Evolutionary conservation across 2,797 vertebrate genomes (phyloP).

Genomic region (Liparis tanakae): DNA sequence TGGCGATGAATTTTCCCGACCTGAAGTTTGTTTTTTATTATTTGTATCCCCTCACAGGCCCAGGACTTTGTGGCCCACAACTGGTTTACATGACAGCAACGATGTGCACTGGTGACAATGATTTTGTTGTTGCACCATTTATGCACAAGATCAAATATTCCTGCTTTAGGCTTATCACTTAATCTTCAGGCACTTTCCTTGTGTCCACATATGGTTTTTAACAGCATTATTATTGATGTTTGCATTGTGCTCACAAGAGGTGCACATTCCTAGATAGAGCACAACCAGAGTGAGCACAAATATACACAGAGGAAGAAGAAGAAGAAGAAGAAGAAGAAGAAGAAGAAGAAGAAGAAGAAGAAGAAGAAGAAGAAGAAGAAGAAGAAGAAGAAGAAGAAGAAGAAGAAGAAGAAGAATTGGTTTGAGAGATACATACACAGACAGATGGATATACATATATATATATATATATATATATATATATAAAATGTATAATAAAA

Average conservation of each 20-base stretch:
- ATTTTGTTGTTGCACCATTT: too few species aligned
- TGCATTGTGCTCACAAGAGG: neutral
- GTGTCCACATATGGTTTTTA: neutral
- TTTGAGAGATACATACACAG: too few species aligned
- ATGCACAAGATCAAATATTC: neutral
- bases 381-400: neutral
- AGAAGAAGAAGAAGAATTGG: too few species aligned
- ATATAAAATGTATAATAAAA: too few species aligned
- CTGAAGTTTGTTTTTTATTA: neutral
- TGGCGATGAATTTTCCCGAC: neutral
- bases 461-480: too few species aligned
- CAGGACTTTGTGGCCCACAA: too few species aligned
- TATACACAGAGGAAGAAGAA: neutral
- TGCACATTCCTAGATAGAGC: neutral
- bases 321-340: neutral
- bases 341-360: neutral
- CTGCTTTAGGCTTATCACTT: neutral
- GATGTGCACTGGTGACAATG: neutral
- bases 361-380: neutral
- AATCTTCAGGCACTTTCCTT: neutral
- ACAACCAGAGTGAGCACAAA: neutral
- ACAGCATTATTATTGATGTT: neutral
- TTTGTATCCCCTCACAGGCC: neutral
- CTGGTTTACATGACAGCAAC: neutral
- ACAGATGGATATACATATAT: too few species aligned